phyloP scores from a whole-genome alignment of 2,888 invertebrate species.

The Pollenia labialis region DNA sequence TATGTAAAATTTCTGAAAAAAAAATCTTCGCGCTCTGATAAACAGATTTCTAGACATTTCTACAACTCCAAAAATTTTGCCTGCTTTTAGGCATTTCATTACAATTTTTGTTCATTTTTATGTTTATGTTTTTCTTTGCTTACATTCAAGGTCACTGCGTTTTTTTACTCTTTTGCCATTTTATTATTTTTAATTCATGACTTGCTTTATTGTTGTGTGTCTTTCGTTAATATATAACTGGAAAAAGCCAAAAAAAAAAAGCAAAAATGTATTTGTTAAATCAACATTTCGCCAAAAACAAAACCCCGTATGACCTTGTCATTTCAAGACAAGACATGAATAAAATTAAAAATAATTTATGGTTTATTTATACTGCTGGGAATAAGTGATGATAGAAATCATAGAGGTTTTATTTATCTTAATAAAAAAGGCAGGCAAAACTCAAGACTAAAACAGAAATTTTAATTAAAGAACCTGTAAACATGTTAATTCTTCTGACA shows the following conservation, averaged over 20 bases:
- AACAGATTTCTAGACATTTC: slow-evolving; percentile 1
- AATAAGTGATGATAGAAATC: slow-evolving; percentile 39
- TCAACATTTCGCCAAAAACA: slow-evolving; percentile 21
- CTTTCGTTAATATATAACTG: neutral
- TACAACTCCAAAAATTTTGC: slow-evolving; percentile 20
- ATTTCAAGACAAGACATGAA: slow-evolving; percentile 33
- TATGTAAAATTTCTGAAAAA: neutral
- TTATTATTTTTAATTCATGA: slow-evolving; percentile 67
- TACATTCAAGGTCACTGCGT: slow-evolving; percentile 44
- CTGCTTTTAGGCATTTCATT: slow-evolving; percentile 38
- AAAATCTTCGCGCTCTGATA: neutral
- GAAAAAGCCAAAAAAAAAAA: slow-evolving; percentile 10
- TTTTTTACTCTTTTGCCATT: slow-evolving; percentile 26
- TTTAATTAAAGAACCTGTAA: neutral
- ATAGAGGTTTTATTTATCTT: neutral
- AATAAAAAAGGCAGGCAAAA: neutral
- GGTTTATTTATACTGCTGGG: slow-evolving; percentile 20
- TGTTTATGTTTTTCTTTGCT: neutral
- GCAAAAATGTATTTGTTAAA: slow-evolving; percentile 19
- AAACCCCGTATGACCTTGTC: slow-evolving; percentile 59
- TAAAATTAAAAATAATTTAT: slow-evolving; percentile 63
- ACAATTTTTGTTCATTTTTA: neutral
- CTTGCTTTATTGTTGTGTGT: slow-evolving; percentile 25
- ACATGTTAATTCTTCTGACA: too few relatives aligned
- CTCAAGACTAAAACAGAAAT: neutral